Base-by-base conservation (phyloP, 2,888 invertebrate species). In the Scaptomyza polygonia region DNA sequence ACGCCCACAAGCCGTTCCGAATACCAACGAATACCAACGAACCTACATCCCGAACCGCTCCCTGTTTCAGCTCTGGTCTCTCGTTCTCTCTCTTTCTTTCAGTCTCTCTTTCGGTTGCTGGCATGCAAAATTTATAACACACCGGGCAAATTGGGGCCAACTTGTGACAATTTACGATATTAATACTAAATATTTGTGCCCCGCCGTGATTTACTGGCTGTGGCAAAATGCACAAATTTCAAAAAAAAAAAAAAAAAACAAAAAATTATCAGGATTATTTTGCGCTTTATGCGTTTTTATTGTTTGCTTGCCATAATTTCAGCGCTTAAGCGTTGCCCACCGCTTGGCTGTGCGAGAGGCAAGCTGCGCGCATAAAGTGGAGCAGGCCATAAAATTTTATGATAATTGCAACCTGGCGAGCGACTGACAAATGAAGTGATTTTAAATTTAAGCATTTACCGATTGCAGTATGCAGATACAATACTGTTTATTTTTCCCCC, bases 121-220 rank as follows among this genome's bases (percentile, higher is more conserved):
- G 77, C 77, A 67, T 69, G 79, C 83, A 75, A 84, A 88, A 88
- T 88, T 88, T 88, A 89, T 81, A 83, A 86, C 75, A 77, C 77
- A 71, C 64, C 73, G 71, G 83, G 83, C 88, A 88, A 88, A 89
- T 88, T 89, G 88, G 86, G 88, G 89, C 88, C 89, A 89, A 88
- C 80, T 87, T 88, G 77, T 76, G 80, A 84, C 86, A 84, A 88
- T 89, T 88, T 88, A 89, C 88, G 88, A 87, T 88, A 88, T 88
- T 88, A 89, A 83, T 81, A 88, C 89, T 88, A 88, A 89, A 89
- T 89, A 89, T 89, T 89, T 88, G 88, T 87, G 86, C 69, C 87
- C 81, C 86, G 86, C 75, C 86, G 80, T 76, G 80, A 81, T 85
- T 86, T 85, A 82, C 84, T 67, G 61, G 42, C 56, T 63, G 78